Evolutionary conservation across 92 coral and sea anemone species (phyloP).

Genomic region (Palythoa grandis): DNA sequence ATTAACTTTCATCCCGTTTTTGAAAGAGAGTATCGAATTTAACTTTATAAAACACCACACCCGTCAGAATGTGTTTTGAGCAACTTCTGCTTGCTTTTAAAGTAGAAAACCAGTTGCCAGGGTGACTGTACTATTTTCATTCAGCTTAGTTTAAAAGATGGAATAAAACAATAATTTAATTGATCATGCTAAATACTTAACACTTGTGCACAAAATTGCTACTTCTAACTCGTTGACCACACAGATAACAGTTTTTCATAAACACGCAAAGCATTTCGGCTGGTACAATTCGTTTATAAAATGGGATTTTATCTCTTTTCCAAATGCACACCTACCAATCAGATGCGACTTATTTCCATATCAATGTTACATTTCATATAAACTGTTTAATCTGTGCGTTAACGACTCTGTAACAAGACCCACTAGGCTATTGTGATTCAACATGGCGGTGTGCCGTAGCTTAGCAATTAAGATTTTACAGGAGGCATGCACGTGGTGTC

Average conservation of each 20-base stretch:
- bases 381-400: slow-evolving; percentile 52
- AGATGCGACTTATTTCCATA: slow-evolving; percentile 51
- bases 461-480: slow-evolving; percentile 57
- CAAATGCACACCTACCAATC: slow-evolving; percentile 29
- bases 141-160: slow-evolving; percentile 8
- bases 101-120: slow-evolving; percentile 4
- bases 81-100: not conserved
- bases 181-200: slow-evolving; percentile 14
- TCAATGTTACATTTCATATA: slow-evolving; percentile 47
- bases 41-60: not conserved
- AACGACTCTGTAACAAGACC: slow-evolving; percentile 39
- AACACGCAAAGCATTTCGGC: slow-evolving; percentile 5
- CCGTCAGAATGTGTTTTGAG: too few species aligned
- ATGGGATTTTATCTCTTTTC: not conserved
- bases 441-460: slow-evolving; percentile 54
- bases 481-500: slow-evolving; percentile 69
- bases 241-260: not conserved
- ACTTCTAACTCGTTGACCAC: not conserved
- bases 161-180: slow-evolving; percentile 26
- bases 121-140: slow-evolving; percentile 4
- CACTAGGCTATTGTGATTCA: slow-evolving; percentile 52
- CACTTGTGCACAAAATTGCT: slow-evolving; percentile 22
- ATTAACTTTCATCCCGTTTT: not conserved
- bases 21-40: not conserved
- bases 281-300: not conserved